Base-by-base conservation (phyloP, 2,797 vertebrate genomes). In the Todus mexicanus region DNA sequence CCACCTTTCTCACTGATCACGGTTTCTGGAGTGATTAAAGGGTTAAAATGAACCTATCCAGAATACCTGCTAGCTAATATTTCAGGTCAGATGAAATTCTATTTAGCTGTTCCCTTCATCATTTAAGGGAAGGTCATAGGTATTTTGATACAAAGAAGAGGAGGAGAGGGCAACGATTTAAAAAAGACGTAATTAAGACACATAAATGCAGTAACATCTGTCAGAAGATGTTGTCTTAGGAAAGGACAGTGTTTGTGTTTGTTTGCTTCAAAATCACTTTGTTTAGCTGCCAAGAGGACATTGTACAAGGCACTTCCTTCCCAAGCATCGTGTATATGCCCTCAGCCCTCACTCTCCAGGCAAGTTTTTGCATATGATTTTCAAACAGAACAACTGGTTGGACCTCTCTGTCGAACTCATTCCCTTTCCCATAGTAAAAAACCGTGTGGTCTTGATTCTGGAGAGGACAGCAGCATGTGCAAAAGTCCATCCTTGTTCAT, bases 401-500 rank as follows among this genome's bases (percentile, higher is more conserved):
- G 51, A 73, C 12, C 27, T 78, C 47, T 75, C 48, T 53, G 11
- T 59, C n/a, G 16, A 48, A 60, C 26, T 89, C 5, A 0, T 71
- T 87, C 66, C 45, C 76, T 79, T 95, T 87, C 76, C 59, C 72
- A n/a, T 51, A 64, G 37, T 43, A 17, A 94, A 93, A 65, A 90
- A 71, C 12, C 45, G 80, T 17, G 5, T n/a, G 9, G 37, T 50
- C 87, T 61, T 69, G 26, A 42, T 60, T 75, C 66, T 70, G 64
- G 56, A 84, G 37, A 53, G 47, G 84, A 82, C 60, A 66, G 48
- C 74, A 82, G 53, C 76, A 79, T 27, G 21, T 78, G 75, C 89
- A 72, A 66, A 92, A 96, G 84, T 72, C 78, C 87, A 66, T 70
- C 73, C 71, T 73, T 92, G 66, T 78, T 93, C 66, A 53, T 64